Base-by-base conservation (phyloP, 2,797 vertebrate species). In the Xenentodon cancila region DNA sequence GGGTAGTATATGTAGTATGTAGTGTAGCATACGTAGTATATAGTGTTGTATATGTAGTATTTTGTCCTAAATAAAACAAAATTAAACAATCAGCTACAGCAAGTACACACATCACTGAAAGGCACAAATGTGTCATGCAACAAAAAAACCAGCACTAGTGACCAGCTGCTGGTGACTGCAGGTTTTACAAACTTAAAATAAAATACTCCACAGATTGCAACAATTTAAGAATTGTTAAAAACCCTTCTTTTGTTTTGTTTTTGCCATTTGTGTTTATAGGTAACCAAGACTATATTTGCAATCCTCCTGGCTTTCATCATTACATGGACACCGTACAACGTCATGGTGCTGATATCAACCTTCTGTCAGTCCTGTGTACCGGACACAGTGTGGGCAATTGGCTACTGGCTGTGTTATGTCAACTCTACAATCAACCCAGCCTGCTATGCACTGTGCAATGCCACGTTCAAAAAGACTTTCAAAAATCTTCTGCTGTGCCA, bases 391-490 rank as follows among this genome's bases (percentile, higher is more conserved):
- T 99, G 98, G 98, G 96, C 90, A 43, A 98, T 99, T 0, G 97
- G 97, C 77, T 99, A 99, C 90, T 99, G 97, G 97, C 94, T 99
- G 68, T 99, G 98, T 81, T 99, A 99, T 0, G 97, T 99, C 89
- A 99, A 99, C 92, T 98, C 97, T 69, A 99, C 98, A 66, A 96
- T 99, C 89, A 99, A 99, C 85, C 98, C 98, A 0, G 97, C 97
- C 64, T 99, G 97, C 86, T 99, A 99, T 0, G 98, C 98, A 22
- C 94, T 99, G 83, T 99, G 98, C 92, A 99, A 99, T 1, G 97
- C 96, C 82, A 99, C 98, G 0, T 99, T 99, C 87, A 99, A 99
- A 90, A 99, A 99, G 92, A 99, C 98, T 19, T 99, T 99, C 87
- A 96, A 97, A 88, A 98, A 99, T 87, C 94, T 99, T 73, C 92